Evolutionary conservation across 2,797 vertebrate species (phyloP), one percentile per base, ranked within the genome.

Genomic region (Poecilia velifera): DNA sequence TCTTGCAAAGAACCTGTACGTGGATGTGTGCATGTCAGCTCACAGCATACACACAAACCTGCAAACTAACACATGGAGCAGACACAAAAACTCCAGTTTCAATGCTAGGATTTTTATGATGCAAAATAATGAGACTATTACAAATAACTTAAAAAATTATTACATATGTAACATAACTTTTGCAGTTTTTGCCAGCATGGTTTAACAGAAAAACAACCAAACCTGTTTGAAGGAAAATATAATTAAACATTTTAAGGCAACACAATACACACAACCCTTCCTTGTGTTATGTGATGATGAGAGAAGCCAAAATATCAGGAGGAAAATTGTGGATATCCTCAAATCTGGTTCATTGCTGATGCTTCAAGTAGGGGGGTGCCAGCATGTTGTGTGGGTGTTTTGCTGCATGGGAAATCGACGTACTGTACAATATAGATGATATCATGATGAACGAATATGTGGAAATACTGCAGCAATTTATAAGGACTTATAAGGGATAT

Each of bases 1-100:
- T 76, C 73, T 7, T 2, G 49, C 75, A 79, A 86, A 87, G 80
- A 79, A 64, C 74, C 62, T 73, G 6, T 86, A 85, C 80, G 73
- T 82, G 36, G 36, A 89, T 13, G 51, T 80, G 59, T 84, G 64
- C 22, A 49, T 74, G 72, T 47, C 82, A 78, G 55, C 36, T 77
- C 74, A 64, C 66, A 72, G 68, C 0, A 79, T 68, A 64, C 41
- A 82, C 46, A 49, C 28, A 53, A 25, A 59, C 20, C 59, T 41
- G 55, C 22, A 57, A 28, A 53, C 22, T 14, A 49, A 62, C 22
- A 39, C 7, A 53, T 3, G 66, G 36, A 68, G 39, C 31, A 25
- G 20, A 45, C 5, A 45, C 16, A 14, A 28, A 28, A 45, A 28
- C 22, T 45, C 25, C 6, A 71, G 41, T 45, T 71, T 13, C 13